Evolutionary conservation across 2,888 invertebrate species (phyloP).

Genomic region (Pharmacophagus antenor): DNA sequence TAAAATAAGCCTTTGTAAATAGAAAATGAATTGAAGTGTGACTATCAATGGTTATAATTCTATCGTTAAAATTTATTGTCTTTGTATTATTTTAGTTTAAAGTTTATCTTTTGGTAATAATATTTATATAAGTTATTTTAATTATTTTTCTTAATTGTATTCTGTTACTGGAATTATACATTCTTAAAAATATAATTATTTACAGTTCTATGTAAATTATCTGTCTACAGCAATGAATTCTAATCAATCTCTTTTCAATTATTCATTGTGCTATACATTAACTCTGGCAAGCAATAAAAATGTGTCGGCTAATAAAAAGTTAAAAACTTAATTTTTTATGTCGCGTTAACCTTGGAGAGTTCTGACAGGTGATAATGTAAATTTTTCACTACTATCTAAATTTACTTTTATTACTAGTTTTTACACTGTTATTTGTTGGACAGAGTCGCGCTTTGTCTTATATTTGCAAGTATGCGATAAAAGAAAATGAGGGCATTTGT

Average conservation of each 20-base stretch:
- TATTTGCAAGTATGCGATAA: not conserved
- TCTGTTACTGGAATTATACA: not conserved
- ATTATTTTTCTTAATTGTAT: too few relatives aligned
- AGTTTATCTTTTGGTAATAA: too few relatives aligned
- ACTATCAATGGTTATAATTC: too few relatives aligned
- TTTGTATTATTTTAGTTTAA: too few relatives aligned
- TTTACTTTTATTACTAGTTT: conserved; percentile 3
- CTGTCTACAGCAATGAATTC: conserved; percentile 13
- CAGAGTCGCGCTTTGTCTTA: not conserved
- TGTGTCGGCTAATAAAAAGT: conserved; percentile 24
- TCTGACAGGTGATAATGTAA: conserved; percentile 14
- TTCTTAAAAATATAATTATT: conserved; percentile 1
- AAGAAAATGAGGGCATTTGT: conserved; percentile 28
- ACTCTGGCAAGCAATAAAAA: conserved; percentile 28
- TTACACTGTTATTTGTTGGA: not conserved
- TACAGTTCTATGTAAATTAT: conserved; percentile 13
- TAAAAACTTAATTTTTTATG: conserved; percentile 25
- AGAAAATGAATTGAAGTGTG: too few relatives aligned
- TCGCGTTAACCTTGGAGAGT: conserved; percentile 28
- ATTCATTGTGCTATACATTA: conserved; percentile 25
- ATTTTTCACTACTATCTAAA: conserved; percentile 23
- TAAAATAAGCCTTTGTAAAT: not conserved
- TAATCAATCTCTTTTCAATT: conserved; percentile 29
- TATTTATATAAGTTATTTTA: too few relatives aligned
- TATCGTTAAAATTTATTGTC: too few relatives aligned